phyloP scores from a whole-genome alignment of 2,797 vertebrate species.

The Mionectes olivaceus region DNA sequence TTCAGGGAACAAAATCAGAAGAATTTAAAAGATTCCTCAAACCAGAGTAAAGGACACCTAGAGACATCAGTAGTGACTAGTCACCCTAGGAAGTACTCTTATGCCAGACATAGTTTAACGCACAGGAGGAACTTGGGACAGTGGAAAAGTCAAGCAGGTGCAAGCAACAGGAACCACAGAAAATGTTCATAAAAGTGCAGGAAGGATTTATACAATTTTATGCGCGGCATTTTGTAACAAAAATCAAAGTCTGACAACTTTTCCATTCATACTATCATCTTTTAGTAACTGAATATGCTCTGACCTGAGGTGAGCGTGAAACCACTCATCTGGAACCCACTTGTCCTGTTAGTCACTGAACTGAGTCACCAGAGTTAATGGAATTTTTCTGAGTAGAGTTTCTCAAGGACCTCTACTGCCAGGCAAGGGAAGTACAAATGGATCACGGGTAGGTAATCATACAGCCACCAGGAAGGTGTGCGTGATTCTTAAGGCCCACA shows the following conservation, averaged over 20 bases:
- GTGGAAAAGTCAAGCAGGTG: constrained; percentile 49
- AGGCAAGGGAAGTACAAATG: constrained; percentile 39
- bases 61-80: not conserved
- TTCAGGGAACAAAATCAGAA: not conserved
- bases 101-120: constrained; percentile 23
- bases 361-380: constrained; percentile 23
- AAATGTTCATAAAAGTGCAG: not conserved
- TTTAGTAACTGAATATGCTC: not conserved
- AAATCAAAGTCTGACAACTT: not conserved
- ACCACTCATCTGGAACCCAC: constrained; percentile 10
- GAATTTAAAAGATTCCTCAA: not conserved
- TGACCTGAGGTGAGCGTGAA: constrained; percentile 28
- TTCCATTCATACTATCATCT: not conserved
- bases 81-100: not conserved
- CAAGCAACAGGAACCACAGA: constrained; percentile 30
- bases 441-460: not conserved
- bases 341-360: not conserved
- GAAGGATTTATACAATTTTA: not conserved
- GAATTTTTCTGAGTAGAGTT: constrained; percentile 4
- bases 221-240: not conserved
- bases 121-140: constrained; percentile 50
- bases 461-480: not conserved
- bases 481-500: not conserved
- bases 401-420: constrained; percentile 54
- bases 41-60: not conserved